Evolutionary conservation across 2,888 invertebrate species (phyloP).

Genomic region (Athrips mouffetella): DNA sequence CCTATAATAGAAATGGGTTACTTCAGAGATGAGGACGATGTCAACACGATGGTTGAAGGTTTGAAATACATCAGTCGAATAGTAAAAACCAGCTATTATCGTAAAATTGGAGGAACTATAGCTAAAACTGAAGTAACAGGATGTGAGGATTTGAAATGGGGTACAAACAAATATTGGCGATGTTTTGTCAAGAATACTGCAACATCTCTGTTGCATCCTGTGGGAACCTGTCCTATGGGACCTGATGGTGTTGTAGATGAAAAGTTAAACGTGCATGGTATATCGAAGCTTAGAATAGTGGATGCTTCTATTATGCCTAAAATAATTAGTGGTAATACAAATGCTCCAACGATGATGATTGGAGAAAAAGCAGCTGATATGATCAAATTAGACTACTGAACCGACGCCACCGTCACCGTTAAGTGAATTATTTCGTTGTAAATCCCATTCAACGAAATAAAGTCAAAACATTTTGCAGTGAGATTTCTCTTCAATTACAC

Average conservation of each 20-base stretch:
- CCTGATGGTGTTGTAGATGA: conserved; percentile 56
- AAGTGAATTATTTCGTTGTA: too few species aligned
- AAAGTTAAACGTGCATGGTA: conserved; percentile 47
- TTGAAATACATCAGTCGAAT: conserved; percentile 45
- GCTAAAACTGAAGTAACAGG: conserved; percentile 58
- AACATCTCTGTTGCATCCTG: conserved; percentile 79
- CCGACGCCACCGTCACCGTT: too few species aligned
- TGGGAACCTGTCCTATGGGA: conserved; percentile 66
- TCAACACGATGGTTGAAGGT: conserved; percentile 40
- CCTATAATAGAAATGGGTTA: conserved; percentile 56
- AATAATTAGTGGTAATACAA: conserved; percentile 61
- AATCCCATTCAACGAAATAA: too few species aligned
- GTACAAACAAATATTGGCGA: conserved; percentile 80
- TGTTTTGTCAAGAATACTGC: conserved; percentile 79
- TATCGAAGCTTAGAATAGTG: conserved; percentile 48
- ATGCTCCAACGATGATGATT: conserved; percentile 64
- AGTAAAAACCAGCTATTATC: conserved; percentile 48
- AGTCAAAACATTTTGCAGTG: too few species aligned
- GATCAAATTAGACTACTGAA: conserved; percentile 48
- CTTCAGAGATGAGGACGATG: conserved; percentile 45
- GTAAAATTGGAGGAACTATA: conserved; percentile 39
- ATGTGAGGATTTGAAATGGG: conserved; percentile 69
- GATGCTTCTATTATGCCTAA: conserved; percentile 64
- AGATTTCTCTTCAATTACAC: too few species aligned
- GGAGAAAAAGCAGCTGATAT: conserved; percentile 65